These are phyloP conservation scores for Portevinia maculata DNA, from an alignment of 2,888 invertebrate species.

Conservation along the genomic window DNA sequence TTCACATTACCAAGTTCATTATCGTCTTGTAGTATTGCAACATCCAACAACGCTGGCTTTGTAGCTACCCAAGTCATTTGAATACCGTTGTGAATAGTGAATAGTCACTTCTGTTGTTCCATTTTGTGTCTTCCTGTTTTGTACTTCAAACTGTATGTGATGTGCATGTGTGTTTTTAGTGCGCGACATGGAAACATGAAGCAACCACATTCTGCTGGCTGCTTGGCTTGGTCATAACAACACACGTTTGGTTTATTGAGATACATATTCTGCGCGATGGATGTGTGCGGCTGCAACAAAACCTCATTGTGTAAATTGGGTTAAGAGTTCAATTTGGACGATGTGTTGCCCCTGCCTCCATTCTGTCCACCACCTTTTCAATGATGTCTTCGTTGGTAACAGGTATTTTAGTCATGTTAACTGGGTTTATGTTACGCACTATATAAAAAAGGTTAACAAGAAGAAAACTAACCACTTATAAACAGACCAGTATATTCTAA, in stretches of 20 bases:
- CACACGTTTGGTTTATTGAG: slow-evolving; percentile 59
- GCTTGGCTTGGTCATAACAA: slow-evolving; percentile 36
- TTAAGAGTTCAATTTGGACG: slow-evolving; percentile 68
- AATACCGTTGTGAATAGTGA: slow-evolving; percentile 15
- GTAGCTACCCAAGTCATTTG: slow-evolving; percentile 14
- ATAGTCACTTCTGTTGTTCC: slow-evolving; percentile 24
- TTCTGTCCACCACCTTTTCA: slow-evolving; percentile 1
- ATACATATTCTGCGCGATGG: slow-evolving; percentile 32
- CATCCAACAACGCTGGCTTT: background rate
- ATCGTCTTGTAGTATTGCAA: slow-evolving; percentile 25
- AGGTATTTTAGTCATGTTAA: slow-evolving; percentile 59
- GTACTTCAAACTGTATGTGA: slow-evolving; percentile 1
- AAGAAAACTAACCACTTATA: slow-evolving; percentile 59
- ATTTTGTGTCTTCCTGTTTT: slow-evolving; percentile 44
- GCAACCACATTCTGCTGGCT: slow-evolving; percentile 43
- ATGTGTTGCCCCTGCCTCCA: background rate
- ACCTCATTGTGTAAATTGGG: slow-evolving; percentile 53
- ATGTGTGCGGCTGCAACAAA: slow-evolving; percentile 9
- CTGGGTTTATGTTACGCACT: slow-evolving; percentile 73
- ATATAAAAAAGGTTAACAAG: slow-evolving; percentile 63
- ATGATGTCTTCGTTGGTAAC: slow-evolving; percentile 50
- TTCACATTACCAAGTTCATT: slow-evolving; percentile 52
- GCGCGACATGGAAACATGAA: slow-evolving; percentile 45
- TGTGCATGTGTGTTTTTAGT: slow-evolving; percentile 44
- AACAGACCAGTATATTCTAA: slow-evolving; percentile 27